Conservation (phyloP, 2,888 invertebrate species). For the Neria commutata region DNA sequence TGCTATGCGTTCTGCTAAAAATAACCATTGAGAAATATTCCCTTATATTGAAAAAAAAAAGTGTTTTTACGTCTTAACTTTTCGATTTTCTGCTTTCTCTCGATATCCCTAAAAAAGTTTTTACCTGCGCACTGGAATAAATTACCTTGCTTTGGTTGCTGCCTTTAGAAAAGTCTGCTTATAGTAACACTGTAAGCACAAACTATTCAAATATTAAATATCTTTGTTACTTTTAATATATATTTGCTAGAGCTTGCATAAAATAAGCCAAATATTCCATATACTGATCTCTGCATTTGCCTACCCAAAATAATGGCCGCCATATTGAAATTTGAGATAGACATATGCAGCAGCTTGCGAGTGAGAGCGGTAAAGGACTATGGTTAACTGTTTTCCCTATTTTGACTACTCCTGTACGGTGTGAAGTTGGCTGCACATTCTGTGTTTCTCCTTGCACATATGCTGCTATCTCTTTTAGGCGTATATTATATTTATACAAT, state of each 20-base stretch:
- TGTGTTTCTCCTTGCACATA: neutral
- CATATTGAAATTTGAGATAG: slow-evolving; percentile 31
- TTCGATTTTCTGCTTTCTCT: neutral
- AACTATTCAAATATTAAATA: too few relatives aligned
- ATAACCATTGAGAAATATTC: too few relatives aligned
- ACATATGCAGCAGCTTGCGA: slow-evolving; percentile 5
- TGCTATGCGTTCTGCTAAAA: neutral
- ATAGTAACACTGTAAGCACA: too few relatives aligned
- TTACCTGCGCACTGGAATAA: too few relatives aligned
- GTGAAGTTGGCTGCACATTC: slow-evolving; percentile 42
- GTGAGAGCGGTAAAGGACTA: slow-evolving; percentile 23
- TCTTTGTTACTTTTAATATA: too few relatives aligned
- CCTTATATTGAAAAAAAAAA: too few relatives aligned
- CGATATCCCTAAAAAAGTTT: too few relatives aligned
- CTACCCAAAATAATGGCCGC: slow-evolving; percentile 12
- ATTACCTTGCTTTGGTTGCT: too few relatives aligned
- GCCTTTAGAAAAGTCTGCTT: too few relatives aligned
- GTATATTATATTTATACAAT: slow-evolving; percentile 9
- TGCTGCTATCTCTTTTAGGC: slow-evolving; percentile 32
- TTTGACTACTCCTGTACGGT: slow-evolving; percentile 30
- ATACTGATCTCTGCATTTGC: neutral
- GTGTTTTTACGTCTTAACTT: neutral
- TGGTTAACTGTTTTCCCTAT: slow-evolving; percentile 13
- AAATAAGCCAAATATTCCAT: too few relatives aligned
- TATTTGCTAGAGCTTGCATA: too few relatives aligned